Evolutionary conservation across 2,888 invertebrate genomes (phyloP).

Genomic region (Drymonia ruficornis): DNA sequence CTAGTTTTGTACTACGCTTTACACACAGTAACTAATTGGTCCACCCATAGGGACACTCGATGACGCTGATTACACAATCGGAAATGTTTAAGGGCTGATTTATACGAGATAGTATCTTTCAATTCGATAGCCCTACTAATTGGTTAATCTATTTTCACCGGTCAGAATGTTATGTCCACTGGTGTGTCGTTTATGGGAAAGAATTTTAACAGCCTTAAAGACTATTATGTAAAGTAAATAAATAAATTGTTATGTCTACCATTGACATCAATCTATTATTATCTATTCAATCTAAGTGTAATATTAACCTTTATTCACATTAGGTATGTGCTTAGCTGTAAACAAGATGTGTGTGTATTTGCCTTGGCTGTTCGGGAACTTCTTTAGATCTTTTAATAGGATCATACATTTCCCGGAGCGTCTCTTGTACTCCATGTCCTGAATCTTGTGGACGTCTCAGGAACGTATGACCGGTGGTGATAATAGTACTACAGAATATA

Average conservation of each 20-base stretch:
- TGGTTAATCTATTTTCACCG: constrained; percentile 33
- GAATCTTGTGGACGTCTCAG: too few species aligned
- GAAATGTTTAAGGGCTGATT: constrained; percentile 36
- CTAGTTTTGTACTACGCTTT: constrained; percentile 23
- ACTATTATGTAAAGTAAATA: not conserved
- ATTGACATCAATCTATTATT: not conserved
- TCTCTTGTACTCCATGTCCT: too few species aligned
- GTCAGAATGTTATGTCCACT: constrained; percentile 18
- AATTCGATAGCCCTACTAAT: constrained; percentile 38
- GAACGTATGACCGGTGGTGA: too few species aligned
- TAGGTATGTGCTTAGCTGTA: not conserved
- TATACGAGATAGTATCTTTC: constrained; percentile 44
- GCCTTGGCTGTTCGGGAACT: not conserved
- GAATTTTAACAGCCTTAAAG: constrained; percentile 18
- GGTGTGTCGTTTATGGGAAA: constrained; percentile 23
- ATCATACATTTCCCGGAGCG: too few species aligned
- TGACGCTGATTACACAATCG: constrained; percentile 39
- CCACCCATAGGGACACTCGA: constrained; percentile 24
- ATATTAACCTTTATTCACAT: too few species aligned
- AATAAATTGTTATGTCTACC: not conserved
- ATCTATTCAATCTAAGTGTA: not conserved
- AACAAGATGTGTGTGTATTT: not conserved
- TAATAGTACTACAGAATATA: too few species aligned
- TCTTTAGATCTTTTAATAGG: too few species aligned
- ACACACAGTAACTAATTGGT: constrained; percentile 53